Conservation (phyloP, 2,797 vertebrate genomes). For the Loris lydekkerianus region DNA sequence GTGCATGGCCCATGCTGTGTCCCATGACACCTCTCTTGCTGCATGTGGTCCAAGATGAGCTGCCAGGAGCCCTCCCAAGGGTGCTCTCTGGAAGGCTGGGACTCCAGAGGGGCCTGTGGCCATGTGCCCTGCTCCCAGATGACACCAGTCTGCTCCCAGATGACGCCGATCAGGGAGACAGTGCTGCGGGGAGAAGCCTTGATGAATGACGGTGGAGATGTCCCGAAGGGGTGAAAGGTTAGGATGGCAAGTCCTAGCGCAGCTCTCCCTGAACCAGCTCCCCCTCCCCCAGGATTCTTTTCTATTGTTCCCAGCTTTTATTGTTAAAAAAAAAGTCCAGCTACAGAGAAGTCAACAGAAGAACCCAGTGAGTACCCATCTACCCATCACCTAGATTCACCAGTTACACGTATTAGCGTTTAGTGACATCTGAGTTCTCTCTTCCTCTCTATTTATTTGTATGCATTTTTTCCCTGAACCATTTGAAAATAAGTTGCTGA, state of each 20-base stretch:
- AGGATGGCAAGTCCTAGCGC: neutral
- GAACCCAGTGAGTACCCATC: neutral
- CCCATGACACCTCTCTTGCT: neutral
- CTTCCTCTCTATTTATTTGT: fast-evolving
- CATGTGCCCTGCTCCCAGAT: neutral
- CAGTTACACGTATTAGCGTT: neutral
- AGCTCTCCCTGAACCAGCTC: neutral
- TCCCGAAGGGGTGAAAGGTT: neutral
- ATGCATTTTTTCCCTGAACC: neutral
- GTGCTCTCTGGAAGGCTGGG: neutral
- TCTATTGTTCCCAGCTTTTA: neutral
- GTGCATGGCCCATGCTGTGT: neutral
- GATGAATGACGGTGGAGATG: fast-evolving
- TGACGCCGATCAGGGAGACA: neutral
- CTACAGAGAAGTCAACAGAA: neutral
- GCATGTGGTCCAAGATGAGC: neutral
- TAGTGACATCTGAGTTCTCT: too few relatives aligned
- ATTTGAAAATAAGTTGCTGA: neutral
- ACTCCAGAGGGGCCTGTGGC: neutral
- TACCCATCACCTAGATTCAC: neutral
- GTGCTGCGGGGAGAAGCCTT: neutral
- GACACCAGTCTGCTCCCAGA: too few relatives aligned
- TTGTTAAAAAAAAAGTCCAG: neutral
- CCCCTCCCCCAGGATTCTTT: neutral
- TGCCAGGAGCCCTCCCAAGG: neutral